phyloP scores from a whole-genome alignment of 2,113 vertebrate genomes.

The Psittacus erithacus region DNA sequence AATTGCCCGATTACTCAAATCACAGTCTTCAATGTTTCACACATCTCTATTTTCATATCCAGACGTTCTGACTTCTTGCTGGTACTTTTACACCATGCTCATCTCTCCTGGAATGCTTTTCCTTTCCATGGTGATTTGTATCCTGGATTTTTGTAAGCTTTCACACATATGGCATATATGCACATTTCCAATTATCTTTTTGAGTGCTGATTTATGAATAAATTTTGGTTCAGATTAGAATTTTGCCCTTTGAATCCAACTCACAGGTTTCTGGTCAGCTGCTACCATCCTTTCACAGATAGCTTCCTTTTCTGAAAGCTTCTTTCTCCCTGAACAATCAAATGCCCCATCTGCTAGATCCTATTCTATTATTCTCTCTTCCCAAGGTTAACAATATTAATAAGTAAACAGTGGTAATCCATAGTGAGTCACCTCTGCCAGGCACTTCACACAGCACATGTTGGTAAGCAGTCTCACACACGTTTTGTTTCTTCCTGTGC shows the following conservation, averaged over 20 bases:
- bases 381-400: not conserved
- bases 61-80: not conserved
- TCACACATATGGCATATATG: not conserved
- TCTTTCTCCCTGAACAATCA: not conserved
- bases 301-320: not conserved
- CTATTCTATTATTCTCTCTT: not conserved
- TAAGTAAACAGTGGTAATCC: not conserved
- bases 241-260: not conserved
- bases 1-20: not conserved
- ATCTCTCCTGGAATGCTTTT: not conserved
- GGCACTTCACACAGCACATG: not conserved
- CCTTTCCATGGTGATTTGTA: not conserved
- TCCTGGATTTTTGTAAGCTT: not conserved
- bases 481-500: not conserved
- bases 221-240: not conserved
- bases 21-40: not conserved
- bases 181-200: not conserved
- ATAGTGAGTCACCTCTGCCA: not conserved
- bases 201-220: not conserved
- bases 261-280: not conserved
- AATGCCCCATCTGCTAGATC: not conserved
- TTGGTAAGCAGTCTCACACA: not conserved
- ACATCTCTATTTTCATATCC: not conserved
- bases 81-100: not conserved
- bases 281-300: not conserved